Conservation (phyloP, 1,140 invertebrate genomes). For the Aphelinus atriplicis region DNA sequence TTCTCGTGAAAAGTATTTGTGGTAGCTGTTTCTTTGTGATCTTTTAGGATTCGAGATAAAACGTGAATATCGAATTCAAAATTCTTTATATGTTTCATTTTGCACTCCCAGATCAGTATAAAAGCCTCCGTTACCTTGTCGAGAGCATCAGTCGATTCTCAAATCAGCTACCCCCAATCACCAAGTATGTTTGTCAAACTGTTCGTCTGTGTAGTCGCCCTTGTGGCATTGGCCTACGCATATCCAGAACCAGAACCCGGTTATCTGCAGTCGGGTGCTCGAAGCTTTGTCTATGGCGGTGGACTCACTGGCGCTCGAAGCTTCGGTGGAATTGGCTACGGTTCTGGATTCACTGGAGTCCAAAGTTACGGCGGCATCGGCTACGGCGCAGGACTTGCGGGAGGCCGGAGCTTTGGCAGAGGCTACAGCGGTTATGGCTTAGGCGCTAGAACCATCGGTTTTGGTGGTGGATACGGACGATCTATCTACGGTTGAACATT, state of each 20-base stretch:
- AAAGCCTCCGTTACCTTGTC: neutral
- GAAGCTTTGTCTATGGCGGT: neutral
- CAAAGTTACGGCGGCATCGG: too few species aligned
- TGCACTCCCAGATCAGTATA: neutral
- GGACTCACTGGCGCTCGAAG: too few species aligned
- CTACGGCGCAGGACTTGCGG: too few species aligned
- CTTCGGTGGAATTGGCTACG: too few species aligned
- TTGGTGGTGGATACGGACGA: neutral
- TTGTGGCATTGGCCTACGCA: neutral
- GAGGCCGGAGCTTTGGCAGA: too few species aligned
- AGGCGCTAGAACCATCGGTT: neutral
- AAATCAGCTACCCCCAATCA: neutral
- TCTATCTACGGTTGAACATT: neutral
- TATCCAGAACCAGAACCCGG: slow-evolving; percentile 5
- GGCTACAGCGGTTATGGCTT: neutral
- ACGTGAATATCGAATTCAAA: too few species aligned
- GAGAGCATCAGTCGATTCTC: neutral
- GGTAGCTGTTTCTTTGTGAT: too few species aligned
- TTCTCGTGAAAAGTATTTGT: too few species aligned
- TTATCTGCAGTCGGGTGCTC: neutral
- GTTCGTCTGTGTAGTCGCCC: neutral
- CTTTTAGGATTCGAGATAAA: too few species aligned
- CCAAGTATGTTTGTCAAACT: neutral
- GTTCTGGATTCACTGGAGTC: too few species aligned
- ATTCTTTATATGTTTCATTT: too few species aligned